These are phyloP conservation scores for Drosophila phalerata DNA, from an alignment of 2,888 invertebrate genomes.

Conservation along the genomic window DNA sequence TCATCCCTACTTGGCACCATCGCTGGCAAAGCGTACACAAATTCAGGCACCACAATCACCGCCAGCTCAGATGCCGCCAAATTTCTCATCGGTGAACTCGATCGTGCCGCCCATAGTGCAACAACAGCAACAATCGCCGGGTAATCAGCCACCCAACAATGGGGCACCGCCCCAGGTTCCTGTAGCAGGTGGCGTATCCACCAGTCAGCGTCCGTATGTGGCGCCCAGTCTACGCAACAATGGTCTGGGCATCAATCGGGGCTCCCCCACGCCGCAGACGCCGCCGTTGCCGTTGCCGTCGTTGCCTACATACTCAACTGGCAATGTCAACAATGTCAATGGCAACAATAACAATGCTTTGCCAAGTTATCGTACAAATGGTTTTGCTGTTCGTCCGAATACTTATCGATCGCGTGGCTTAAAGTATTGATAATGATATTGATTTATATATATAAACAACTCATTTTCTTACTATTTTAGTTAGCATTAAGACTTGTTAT, in stretches of 20 bases:
- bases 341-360: slow-evolving; percentile 45
- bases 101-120: slow-evolving; percentile 56
- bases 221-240: slow-evolving; percentile 83
- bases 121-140: slow-evolving; percentile 37
- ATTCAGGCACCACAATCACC: slow-evolving; percentile 46
- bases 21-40: slow-evolving; percentile 73
- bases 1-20: slow-evolving; percentile 83
- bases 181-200: slow-evolving; percentile 49
- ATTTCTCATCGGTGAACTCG: slow-evolving; percentile 61
- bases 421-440: slow-evolving; percentile 77
- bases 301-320: slow-evolving; percentile 26
- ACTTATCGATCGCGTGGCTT: slow-evolving; percentile 82
- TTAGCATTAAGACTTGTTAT: slow-evolving; percentile 42
- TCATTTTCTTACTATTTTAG: slow-evolving; percentile 34
- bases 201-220: slow-evolving; percentile 84
- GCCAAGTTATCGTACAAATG: slow-evolving; percentile 63
- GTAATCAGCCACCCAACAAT: slow-evolving; percentile 37
- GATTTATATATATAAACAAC: slow-evolving; percentile 18
- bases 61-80: slow-evolving; percentile 48
- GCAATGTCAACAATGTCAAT: slow-evolving; percentile 32
- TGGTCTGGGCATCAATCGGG: slow-evolving; percentile 67
- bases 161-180: slow-evolving; percentile 26
- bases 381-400: slow-evolving; percentile 67
- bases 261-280: slow-evolving; percentile 47
- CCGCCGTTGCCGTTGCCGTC: slow-evolving; percentile 19